phyloP scores from a whole-genome alignment of 2,888 invertebrate species.

The Cecidostiba fungosa region DNA sequence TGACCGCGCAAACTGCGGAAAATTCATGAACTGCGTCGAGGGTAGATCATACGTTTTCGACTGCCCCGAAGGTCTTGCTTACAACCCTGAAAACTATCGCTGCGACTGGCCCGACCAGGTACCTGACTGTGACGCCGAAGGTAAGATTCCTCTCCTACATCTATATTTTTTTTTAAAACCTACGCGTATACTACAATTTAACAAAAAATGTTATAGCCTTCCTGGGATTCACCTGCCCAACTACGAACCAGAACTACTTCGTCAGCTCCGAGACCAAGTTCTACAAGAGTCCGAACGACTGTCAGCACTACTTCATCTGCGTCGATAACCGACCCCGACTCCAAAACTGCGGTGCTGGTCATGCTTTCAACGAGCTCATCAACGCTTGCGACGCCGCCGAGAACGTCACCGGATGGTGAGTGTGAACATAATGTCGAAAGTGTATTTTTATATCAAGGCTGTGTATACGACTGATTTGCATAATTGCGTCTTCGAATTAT shows the following conservation, averaged over 20 bases:
- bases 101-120: slow-evolving; percentile 96
- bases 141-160: slow-evolving; percentile 78
- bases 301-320: slow-evolving; percentile 91
- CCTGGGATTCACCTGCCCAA: slow-evolving; percentile 91
- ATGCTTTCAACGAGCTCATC: slow-evolving; percentile 88
- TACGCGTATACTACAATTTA: neutral
- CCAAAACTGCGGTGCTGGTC: slow-evolving; percentile 88
- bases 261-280: slow-evolving; percentile 81
- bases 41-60: slow-evolving; percentile 88
- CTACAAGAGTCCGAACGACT: slow-evolving; percentile 84
- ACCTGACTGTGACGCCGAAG: slow-evolving; percentile 89
- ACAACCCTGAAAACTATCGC: slow-evolving; percentile 86
- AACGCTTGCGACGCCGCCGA: slow-evolving; percentile 89
- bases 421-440: slow-evolving; percentile 9
- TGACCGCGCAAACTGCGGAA: slow-evolving; percentile 86
- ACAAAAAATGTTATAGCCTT: slow-evolving; percentile 81
- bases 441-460: neutral
- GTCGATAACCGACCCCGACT: slow-evolving; percentile 88
- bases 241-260: slow-evolving; percentile 79
- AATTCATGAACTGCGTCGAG: slow-evolving; percentile 90
- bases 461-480: neutral
- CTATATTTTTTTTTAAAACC: neutral
- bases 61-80: slow-evolving; percentile 93
- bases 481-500: neutral
- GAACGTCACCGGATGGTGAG: slow-evolving; percentile 88